A percentile compares a stretch with the other conserved stretches of the same genome.
phyloP scores from a whole-genome alignment of 2,888 invertebrate species.

The Drosophila antonietae region DNA sequence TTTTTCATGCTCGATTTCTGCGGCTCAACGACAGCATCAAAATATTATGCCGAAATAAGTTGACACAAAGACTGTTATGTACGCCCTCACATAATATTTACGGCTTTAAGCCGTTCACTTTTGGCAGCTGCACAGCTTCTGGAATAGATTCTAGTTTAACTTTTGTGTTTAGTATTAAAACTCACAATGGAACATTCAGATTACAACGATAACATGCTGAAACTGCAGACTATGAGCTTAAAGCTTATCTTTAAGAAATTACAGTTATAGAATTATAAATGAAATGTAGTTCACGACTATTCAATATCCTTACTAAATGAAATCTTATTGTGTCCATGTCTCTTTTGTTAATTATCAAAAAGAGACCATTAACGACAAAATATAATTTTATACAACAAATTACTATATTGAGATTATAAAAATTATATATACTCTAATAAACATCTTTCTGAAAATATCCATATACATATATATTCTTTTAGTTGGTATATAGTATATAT shows the following conservation, averaged over 20 bases:
- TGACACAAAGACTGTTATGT: not conserved
- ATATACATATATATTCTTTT: no score
- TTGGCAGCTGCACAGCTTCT: not conserved
- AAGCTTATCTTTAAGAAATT: not conserved
- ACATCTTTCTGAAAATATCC: no score
- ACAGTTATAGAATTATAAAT: not conserved
- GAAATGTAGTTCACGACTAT: not conserved
- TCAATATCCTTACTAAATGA: not conserved
- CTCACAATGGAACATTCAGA: not conserved
- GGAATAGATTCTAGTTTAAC: not conserved
- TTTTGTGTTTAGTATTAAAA: not conserved
- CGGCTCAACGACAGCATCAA: not conserved
- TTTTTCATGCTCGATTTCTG: not conserved
- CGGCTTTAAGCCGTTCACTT: not conserved
- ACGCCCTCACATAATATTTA: not conserved
- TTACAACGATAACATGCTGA: conserved; percentile 2
- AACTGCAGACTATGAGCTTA: not conserved
- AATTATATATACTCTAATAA: no score
- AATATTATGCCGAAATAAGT: not conserved
- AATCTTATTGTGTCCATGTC: not conserved
- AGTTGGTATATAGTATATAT: no score
- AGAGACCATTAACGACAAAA: not conserved
- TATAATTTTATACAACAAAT: not conserved
- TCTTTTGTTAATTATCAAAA: not conserved
- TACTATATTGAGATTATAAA: not conserved